Evolutionary conservation across 2,113 vertebrate genomes (phyloP).

Genomic region (Orycteropus afer): DNA sequence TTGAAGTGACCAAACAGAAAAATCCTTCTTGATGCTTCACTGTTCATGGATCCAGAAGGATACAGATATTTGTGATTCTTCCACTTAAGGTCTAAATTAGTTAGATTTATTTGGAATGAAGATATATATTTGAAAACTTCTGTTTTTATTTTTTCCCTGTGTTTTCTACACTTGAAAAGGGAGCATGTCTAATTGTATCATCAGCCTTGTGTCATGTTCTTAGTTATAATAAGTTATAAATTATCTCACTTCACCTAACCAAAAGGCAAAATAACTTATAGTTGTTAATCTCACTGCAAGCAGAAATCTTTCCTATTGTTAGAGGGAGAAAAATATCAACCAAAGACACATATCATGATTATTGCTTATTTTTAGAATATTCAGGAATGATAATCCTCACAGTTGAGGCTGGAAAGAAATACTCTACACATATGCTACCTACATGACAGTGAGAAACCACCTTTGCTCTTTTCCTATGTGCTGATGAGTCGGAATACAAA

Average conservation of each 20-base stretch:
- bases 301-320: neutral
- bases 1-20: slow-evolving; percentile 19
- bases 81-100: slow-evolving; percentile 58
- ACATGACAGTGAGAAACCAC: neutral
- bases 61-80: slow-evolving; percentile 55
- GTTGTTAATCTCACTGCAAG: neutral
- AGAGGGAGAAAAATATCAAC: neutral
- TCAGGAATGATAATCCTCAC: neutral
- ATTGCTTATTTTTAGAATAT: neutral
- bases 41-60: slow-evolving; percentile 27
- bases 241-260: slow-evolving; percentile 26
- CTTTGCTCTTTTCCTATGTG: neutral
- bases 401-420: neutral
- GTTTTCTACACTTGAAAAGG: slow-evolving; percentile 21
- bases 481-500: neutral
- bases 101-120: slow-evolving; percentile 69
- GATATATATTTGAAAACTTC: slow-evolving; percentile 44
- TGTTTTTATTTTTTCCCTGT: slow-evolving; percentile 42
- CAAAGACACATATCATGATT: neutral
- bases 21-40: slow-evolving; percentile 51
- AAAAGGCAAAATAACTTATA: slow-evolving; percentile 30
- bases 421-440: neutral
- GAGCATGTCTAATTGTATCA: neutral
- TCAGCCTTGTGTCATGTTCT: slow-evolving; percentile 30
- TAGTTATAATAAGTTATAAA: slow-evolving; percentile 4